Base-by-base conservation (phyloP, 2,888 invertebrate genomes). In the Hedychridium roseum region DNA sequence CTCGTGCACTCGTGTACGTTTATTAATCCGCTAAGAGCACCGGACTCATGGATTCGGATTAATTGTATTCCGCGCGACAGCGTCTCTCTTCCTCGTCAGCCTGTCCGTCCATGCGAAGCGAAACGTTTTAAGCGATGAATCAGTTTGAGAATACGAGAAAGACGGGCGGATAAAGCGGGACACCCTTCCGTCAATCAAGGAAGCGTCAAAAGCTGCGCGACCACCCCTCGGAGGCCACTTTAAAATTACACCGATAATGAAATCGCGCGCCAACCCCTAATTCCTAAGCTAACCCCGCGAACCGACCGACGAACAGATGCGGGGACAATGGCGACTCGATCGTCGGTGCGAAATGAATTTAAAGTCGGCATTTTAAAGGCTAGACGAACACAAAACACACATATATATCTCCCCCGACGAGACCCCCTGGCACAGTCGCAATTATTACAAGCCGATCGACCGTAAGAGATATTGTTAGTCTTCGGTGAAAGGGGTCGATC, bases 161-260 rank as follows among this genome's bases (percentile, higher is more conserved):
- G 42, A 39, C 26, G 28, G 20, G 17, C 9, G 32, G 40, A 15
- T n/a, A 31, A 18, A 28, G 14, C 31, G 26, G 43, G 43, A 50
- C 28, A 52, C 63, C 63, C 60, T 60, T 37, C 48, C 47, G 62
- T 57, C 63, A 60, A 54, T 65, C 63, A 61, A 63, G 61, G 58
- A 64, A 64, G 64, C 64, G 64, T 69, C 64, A 65, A 65, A 66
- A 66, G 58, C 61, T 54, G 53, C 46, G 46, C 53, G 54, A 60
- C 59, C 62, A 57, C 62, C 68, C 57, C 69, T 68, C 71, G 74
- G 74, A 74, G 70, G 74, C 74, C 77, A 77, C 77, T 77, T 78
- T 74, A 76, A 76, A 78, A 78, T 77, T 74, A 76, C 71, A 73
- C 73, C 71, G 74, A 76, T 78, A 78, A 78, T 77, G 78, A 78